These are phyloP conservation scores for Eupleurogrammus muticus DNA, from an alignment of 2,797 vertebrate genomes.

Conservation along the genomic window DNA sequence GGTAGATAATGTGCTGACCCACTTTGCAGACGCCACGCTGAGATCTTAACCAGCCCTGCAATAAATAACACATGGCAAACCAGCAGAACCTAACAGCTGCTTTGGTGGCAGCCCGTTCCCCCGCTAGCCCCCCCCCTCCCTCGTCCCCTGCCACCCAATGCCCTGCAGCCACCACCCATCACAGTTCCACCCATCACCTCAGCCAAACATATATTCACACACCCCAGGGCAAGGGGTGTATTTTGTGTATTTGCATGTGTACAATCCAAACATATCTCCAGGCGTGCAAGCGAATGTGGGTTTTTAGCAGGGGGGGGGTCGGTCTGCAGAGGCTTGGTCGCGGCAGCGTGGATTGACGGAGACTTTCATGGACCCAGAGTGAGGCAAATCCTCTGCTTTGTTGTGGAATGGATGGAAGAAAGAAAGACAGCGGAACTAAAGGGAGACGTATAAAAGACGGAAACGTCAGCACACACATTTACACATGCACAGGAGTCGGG, in stretches of 20 bases:
- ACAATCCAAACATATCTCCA: slow-evolving; percentile 48
- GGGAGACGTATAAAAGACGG: not conserved
- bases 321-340: slow-evolving; percentile 16
- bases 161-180: slow-evolving; percentile 49
- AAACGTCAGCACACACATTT: not conserved
- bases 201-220: slow-evolving; percentile 24
- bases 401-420: not conserved
- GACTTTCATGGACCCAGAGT: slow-evolving; percentile 24
- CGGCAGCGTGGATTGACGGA: slow-evolving; percentile 19
- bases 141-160: slow-evolving; percentile 33
- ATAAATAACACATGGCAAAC: slow-evolving; percentile 83
- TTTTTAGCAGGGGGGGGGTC: slow-evolving; percentile 24
- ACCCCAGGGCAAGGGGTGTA: slow-evolving; percentile 9
- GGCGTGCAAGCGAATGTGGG: slow-evolving; percentile 17
- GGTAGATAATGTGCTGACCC: slow-evolving; percentile 81
- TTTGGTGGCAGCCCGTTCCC: slow-evolving; percentile 69
- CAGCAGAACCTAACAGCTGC: slow-evolving; percentile 81
- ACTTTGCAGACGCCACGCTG: slow-evolving; percentile 82
- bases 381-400: not conserved
- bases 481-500: slow-evolving; percentile 7
- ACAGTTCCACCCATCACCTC: slow-evolving; percentile 48
- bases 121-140: slow-evolving; percentile 19
- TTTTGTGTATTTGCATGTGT: slow-evolving; percentile 41
- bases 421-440: not conserved
- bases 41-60: slow-evolving; percentile 78